Percentiles rank a stretch among this genome's conserved stretches.
Evolutionary conservation across 2,797 vertebrate species (phyloP).

Genomic region (Sciaenops ocellatus): DNA sequence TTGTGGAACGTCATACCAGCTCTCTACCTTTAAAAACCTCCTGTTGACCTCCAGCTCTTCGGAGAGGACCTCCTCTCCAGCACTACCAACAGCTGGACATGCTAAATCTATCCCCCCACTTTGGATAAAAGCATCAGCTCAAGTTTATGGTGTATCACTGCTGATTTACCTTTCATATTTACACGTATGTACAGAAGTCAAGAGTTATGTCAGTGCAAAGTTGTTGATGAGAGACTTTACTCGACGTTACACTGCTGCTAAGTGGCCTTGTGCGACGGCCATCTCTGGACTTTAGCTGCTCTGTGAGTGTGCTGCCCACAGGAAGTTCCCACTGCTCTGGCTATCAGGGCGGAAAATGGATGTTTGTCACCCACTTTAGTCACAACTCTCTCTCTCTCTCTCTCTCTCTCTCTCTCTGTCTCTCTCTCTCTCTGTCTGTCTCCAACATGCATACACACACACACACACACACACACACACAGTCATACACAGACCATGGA

Average conservation of each 20-base stretch:
- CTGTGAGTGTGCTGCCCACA: constrained; percentile 77
- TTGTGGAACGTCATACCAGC: too few relatives aligned
- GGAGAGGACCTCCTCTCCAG: too few relatives aligned
- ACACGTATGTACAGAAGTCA: background rate
- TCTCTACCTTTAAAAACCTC: too few relatives aligned
- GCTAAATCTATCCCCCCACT: too few relatives aligned
- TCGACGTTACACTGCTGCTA: constrained; percentile 27
- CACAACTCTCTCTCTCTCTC: constrained; percentile 52
- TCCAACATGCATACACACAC: constrained; percentile 21
- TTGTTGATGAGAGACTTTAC: constrained; percentile 13
- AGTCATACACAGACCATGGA: constrained; percentile 42
- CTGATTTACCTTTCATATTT: background rate
- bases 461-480: constrained; percentile 30
- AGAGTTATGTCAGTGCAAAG: constrained; percentile 15
- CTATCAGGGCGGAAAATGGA: constrained; percentile 86
- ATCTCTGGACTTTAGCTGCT: constrained; percentile 45
- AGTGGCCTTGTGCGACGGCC: constrained; percentile 14
- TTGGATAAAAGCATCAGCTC: background rate
- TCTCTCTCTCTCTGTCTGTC: constrained; percentile 22
- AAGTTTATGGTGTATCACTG: background rate
- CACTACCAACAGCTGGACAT: too few relatives aligned
- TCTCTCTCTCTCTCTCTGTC: constrained; percentile 12
- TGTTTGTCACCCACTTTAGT: constrained; percentile 82
- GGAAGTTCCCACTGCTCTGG: constrained; percentile 87
- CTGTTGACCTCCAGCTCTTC: too few relatives aligned